A percentile compares a stretch with the other conserved stretches of the same genome.
Conservation (phyloP, 2,888 invertebrate species). For the Diabrotica balteata region DNA sequence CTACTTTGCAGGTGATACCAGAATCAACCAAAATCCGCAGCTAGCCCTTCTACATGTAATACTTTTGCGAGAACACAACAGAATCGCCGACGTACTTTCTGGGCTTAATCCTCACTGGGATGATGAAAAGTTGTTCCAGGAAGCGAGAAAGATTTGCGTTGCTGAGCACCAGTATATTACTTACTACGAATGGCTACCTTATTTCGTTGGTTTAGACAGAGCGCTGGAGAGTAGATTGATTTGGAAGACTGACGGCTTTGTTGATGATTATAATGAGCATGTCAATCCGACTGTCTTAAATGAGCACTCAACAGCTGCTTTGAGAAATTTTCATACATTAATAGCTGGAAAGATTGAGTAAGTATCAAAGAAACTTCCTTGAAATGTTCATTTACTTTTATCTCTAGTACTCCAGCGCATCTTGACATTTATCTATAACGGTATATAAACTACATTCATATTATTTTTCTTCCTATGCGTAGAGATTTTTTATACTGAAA, state of each 20-base stretch:
- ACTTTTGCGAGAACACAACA: slow-evolving; percentile 76
- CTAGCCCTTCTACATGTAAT: slow-evolving; percentile 72
- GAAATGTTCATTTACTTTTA: too few relatives aligned
- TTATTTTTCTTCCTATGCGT: too few relatives aligned
- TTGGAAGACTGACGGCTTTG: slow-evolving; percentile 66
- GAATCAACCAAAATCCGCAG: slow-evolving; percentile 76
- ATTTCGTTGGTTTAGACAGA: slow-evolving; percentile 70
- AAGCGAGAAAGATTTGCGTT: slow-evolving; percentile 71
- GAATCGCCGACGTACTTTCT: slow-evolving; percentile 68
- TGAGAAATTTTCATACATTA: slow-evolving; percentile 75
- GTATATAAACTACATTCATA: too few relatives aligned
- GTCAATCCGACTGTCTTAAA: slow-evolving; percentile 71
- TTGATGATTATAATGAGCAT: slow-evolving; percentile 71
- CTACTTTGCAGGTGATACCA: slow-evolving; percentile 74
- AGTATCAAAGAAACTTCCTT: slow-evolving; percentile 48
- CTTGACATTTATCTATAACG: too few relatives aligned
- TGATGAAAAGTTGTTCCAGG: slow-evolving; percentile 76
- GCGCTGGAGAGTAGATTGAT: slow-evolving; percentile 69
- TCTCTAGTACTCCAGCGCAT: too few relatives aligned
- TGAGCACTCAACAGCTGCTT: slow-evolving; percentile 75
- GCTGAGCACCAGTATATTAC: slow-evolving; percentile 76
- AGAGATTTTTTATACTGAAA: too few relatives aligned
- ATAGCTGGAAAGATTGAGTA: slow-evolving; percentile 74
- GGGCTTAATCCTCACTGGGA: slow-evolving; percentile 76
- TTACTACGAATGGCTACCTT: slow-evolving; percentile 79